phyloP scores from a whole-genome alignment of 2,888 invertebrate genomes.

The Falcaria lacertinaria region DNA sequence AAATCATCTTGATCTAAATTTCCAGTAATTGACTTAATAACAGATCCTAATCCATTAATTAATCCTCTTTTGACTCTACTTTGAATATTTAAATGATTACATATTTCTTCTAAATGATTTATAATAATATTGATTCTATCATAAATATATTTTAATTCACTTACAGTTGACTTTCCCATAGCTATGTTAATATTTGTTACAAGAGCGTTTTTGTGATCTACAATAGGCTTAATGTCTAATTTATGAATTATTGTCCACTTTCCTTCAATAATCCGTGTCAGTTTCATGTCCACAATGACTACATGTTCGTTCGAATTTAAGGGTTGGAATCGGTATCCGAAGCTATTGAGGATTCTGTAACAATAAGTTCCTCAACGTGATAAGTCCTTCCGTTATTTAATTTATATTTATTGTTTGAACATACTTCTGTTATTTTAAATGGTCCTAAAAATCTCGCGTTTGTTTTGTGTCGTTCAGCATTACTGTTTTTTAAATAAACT shows the following conservation, averaged over 20 bases:
- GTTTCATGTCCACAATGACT: constrained; percentile 4
- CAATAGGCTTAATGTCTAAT: constrained; percentile 3
- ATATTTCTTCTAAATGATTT: too few species aligned
- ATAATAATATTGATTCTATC: too few species aligned
- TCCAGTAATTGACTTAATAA: too few species aligned
- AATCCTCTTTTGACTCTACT: too few species aligned
- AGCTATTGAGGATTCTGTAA: constrained; percentile 7
- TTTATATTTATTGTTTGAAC: constrained; percentile 8
- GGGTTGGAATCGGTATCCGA: constrained; percentile 8
- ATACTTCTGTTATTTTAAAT: constrained; percentile 4
- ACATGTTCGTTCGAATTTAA: constrained; percentile 6
- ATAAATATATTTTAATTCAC: too few species aligned
- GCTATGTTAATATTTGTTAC: neutral
- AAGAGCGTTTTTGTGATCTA: too few species aligned
- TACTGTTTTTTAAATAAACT: too few species aligned
- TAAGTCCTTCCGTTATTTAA: constrained; percentile 8
- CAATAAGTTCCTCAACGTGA: constrained; percentile 11
- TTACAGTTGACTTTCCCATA: too few species aligned
- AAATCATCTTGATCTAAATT: too few species aligned
- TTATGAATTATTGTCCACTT: constrained; percentile 3
- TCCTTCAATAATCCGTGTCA: constrained; percentile 2
- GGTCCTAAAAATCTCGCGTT: neutral
- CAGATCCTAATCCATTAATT: too few species aligned
- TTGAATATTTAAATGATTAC: too few species aligned
- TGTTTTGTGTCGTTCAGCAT: neutral